phyloP scores from a whole-genome alignment of 23 tunicate genomes.

The Phallusia fumigata region DNA sequence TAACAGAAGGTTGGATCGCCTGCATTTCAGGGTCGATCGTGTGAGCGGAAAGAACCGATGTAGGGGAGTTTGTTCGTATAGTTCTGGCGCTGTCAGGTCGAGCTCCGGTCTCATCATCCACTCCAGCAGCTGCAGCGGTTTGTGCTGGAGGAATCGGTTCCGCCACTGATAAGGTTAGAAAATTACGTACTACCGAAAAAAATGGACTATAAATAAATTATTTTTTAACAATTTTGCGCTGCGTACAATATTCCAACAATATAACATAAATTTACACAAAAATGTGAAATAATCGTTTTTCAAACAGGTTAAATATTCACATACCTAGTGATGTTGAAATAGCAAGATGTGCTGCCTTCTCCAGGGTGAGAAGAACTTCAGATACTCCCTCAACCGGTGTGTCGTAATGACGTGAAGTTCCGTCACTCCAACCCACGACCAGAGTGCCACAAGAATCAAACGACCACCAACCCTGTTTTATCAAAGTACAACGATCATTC shows the following conservation, averaged over 20 bases:
- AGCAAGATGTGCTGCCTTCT: slow-evolving; percentile 54
- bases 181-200: too few relatives aligned
- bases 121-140: not conserved
- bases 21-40: slow-evolving; percentile 51
- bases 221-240: too few relatives aligned
- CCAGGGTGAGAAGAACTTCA: slow-evolving; percentile 20
- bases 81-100: slow-evolving; percentile 44
- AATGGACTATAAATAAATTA: too few relatives aligned
- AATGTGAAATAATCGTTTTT: too few relatives aligned
- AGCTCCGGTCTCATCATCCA: slow-evolving; percentile 10
- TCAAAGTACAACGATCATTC: too few relatives aligned
- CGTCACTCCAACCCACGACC: slow-evolving; percentile 70
- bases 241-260: too few relatives aligned
- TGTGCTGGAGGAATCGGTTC: slow-evolving; percentile 5
- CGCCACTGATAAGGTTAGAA: not conserved
- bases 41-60: slow-evolving; percentile 40
- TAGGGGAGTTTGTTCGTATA: slow-evolving; percentile 49
- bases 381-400: not conserved
- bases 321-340: slow-evolving; percentile 41
- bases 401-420: not conserved
- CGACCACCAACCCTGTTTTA: slow-evolving; percentile 64
- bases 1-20: slow-evolving; percentile 43
- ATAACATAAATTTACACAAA: too few relatives aligned
- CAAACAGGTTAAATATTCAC: not conserved
- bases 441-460: slow-evolving; percentile 39